Conservation (phyloP, 2,888 invertebrate genomes). For the Athrips mouffetella region DNA sequence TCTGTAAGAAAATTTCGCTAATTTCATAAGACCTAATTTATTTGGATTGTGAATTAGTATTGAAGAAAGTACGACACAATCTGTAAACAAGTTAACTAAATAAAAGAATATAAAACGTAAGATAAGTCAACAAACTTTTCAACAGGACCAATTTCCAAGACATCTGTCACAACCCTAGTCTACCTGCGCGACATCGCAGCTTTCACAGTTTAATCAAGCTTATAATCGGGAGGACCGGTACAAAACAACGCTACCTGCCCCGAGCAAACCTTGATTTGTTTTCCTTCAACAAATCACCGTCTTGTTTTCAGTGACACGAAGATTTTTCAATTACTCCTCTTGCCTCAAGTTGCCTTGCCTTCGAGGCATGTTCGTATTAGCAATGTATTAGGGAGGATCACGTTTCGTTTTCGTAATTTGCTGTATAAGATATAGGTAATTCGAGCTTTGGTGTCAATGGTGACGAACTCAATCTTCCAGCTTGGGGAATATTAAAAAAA, state of each 20-base stretch:
- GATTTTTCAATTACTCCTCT: conserved; percentile 16
- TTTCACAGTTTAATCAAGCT: conserved; percentile 63
- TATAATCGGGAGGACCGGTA: conserved; percentile 50
- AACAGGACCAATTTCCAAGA: neutral
- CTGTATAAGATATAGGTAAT: no score
- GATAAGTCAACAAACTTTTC: neutral
- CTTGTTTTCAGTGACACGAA: conserved; percentile 13
- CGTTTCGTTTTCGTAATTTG: conserved; percentile 1
- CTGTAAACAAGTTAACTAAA: no score
- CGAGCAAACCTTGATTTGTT: conserved; percentile 4
- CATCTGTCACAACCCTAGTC: neutral
- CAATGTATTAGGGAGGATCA: neutral
- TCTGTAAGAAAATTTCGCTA: no score
- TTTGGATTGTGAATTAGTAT: no score
- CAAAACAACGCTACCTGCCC: conserved; percentile 57
- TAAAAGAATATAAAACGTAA: no score
- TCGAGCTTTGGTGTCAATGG: neutral
- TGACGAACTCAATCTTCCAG: neutral
- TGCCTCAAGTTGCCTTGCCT: neutral
- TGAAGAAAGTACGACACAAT: no score
- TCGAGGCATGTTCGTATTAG: no score
- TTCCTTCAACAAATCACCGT: conserved; percentile 17
- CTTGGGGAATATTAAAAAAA: no score
- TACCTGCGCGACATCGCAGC: conserved; percentile 16
- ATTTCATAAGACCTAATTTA: no score